Conservation (phyloP, 2,797 vertebrate genomes). For the Chiroxiphia lanceolata region DNA sequence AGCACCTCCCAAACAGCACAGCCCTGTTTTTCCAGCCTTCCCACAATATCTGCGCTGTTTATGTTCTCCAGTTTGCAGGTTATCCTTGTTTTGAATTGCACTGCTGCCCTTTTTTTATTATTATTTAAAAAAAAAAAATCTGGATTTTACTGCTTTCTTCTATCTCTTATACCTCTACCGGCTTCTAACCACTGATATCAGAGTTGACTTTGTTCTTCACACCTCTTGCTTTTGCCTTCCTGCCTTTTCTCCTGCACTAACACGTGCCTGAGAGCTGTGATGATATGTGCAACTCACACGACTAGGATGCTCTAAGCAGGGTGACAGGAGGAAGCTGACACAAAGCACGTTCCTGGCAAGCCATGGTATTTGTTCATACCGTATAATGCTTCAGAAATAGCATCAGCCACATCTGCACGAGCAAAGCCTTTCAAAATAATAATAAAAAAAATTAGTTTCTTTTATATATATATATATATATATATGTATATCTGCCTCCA, state of each 20-base stretch:
- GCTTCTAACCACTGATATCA: not conserved
- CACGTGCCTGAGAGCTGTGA: not conserved
- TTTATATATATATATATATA: not conserved
- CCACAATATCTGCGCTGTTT: constrained; percentile 1
- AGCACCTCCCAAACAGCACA: constrained; percentile 1
- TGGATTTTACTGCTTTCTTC: not conserved
- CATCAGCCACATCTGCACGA: constrained; percentile 21
- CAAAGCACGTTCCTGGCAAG: not conserved
- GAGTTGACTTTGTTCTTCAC: not conserved
- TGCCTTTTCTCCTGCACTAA: not conserved
- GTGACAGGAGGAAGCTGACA: not conserved
- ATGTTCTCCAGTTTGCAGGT: not conserved
- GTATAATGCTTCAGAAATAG: constrained; percentile 6
- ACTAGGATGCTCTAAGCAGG: not conserved
- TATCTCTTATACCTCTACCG: not conserved
- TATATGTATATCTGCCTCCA: not conserved
- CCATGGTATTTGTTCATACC: not conserved
- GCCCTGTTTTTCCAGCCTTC: constrained; percentile 22
- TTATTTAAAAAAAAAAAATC: no score
- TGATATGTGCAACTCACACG: not conserved
- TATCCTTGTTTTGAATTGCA: constrained; percentile 1
- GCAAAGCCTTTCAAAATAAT: constrained; percentile 21
- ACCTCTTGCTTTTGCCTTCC: not conserved
- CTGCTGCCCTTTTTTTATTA: not conserved
- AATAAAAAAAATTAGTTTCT: not conserved